These are phyloP conservation scores for Rhodinocichla rosea DNA, from an alignment of 2,113 vertebrate species.

Conservation along the genomic window DNA sequence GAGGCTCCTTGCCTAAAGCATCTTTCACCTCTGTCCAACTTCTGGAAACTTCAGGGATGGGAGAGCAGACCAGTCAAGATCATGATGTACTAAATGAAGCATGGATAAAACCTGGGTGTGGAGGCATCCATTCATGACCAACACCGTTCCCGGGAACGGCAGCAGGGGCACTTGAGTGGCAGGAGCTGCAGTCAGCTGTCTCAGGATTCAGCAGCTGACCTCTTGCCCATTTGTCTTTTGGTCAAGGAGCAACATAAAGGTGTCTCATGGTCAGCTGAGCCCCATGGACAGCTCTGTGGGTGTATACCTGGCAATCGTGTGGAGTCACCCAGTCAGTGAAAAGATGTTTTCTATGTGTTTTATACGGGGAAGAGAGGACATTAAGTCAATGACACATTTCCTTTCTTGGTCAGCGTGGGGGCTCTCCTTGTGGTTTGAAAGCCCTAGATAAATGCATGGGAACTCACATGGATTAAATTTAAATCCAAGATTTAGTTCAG, in stretches of 20 bases:
- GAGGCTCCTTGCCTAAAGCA: background rate
- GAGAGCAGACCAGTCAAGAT: background rate
- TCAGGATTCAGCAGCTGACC: rapidly evolving
- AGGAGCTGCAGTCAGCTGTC: background rate
- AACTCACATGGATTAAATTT: slow-evolving; percentile 33
- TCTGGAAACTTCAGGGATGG: background rate
- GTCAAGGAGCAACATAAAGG: background rate
- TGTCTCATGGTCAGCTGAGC: background rate
- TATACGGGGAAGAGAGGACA: background rate
- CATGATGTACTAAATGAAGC: rapidly evolving
- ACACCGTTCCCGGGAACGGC: rapidly evolving
- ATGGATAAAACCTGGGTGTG: background rate
- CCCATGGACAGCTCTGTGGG: rapidly evolving
- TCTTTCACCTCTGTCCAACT: background rate
- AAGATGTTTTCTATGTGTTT: background rate
- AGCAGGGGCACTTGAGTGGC: background rate
- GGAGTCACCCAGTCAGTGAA: too few species aligned
- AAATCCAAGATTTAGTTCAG: slow-evolving; percentile 33
- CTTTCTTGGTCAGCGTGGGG: background rate
- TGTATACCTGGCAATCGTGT: rapidly evolving
- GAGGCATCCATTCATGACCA: background rate
- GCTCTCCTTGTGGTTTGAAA: background rate
- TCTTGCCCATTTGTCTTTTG: background rate
- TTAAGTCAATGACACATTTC: background rate
- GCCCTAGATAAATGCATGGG: slow-evolving; percentile 3